These are phyloP conservation scores for Neomorphus geoffroyi DNA, from an alignment of 2,797 vertebrate genomes.

Conservation along the genomic window DNA sequence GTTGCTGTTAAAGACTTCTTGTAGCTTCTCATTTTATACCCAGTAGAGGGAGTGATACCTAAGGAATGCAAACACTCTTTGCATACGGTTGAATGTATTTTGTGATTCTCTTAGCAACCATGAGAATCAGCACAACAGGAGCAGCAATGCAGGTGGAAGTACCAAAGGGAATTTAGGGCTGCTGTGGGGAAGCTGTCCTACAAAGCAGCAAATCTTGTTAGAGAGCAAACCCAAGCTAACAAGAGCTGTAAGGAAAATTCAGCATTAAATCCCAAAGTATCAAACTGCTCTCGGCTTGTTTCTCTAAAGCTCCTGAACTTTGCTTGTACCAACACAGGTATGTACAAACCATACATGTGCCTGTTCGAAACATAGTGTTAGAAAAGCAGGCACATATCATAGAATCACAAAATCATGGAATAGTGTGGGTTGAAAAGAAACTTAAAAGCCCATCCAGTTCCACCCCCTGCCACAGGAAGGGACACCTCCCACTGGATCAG, in stretches of 20 bases:
- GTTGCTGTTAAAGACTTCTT: not conserved
- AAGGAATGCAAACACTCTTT: not conserved
- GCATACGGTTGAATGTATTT: not conserved
- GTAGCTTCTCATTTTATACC: not conserved
- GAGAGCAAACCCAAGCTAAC: not conserved
- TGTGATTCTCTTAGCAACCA: not conserved
- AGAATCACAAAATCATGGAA: too few species aligned
- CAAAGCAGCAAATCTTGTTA: not conserved
- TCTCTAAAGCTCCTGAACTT: not conserved
- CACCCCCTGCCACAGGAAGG: too few species aligned
- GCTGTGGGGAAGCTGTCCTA: not conserved
- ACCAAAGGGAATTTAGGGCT: not conserved
- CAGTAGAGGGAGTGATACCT: not conserved
- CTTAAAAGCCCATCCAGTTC: too few species aligned
- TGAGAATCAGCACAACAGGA: not conserved
- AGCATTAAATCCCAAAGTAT: not conserved
- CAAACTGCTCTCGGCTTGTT: not conserved
- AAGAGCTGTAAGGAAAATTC: not conserved
- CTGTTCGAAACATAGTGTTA: not conserved
- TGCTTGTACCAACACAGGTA: not conserved
- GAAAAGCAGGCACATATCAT: not conserved
- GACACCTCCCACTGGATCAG: too few species aligned
- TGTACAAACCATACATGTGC: accelerated
- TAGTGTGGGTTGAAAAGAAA: too few species aligned
- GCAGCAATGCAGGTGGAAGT: not conserved